Evolutionary conservation across 2,888 invertebrate genomes (phyloP).

Genomic region (Cosmopolites sordidus): DNA sequence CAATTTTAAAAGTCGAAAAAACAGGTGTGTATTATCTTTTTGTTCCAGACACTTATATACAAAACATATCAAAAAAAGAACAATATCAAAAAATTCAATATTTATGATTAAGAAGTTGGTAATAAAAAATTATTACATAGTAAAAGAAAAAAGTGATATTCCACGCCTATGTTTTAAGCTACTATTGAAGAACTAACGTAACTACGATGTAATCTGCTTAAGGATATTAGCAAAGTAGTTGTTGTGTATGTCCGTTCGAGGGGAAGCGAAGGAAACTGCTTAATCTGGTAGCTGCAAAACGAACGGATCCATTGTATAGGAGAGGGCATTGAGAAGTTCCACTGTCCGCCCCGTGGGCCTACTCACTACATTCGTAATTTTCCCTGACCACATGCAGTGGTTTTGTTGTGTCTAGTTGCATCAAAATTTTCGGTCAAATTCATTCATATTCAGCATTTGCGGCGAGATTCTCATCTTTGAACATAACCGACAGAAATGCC

Average conservation of each 20-base stretch:
- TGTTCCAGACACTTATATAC: no score
- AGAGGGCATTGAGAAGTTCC: slow-evolving; percentile 19
- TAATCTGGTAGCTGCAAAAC: slow-evolving; percentile 37
- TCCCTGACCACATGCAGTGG: slow-evolving; percentile 22
- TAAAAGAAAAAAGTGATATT: no score
- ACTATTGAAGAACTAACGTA: slow-evolving; percentile 21
- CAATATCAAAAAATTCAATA: no score
- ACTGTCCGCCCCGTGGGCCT: slow-evolving; percentile 14
- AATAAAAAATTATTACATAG: no score
- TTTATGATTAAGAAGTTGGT: no score
- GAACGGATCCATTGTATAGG: slow-evolving; percentile 16
- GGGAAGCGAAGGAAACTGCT: slow-evolving; percentile 41
- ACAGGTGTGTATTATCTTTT: no score
- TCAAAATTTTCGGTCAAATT: slow-evolving; percentile 16
- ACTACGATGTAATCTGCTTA: slow-evolving; percentile 48
- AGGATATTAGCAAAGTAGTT: slow-evolving; percentile 44
- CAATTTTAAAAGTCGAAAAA: no score
- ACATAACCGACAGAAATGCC: not conserved
- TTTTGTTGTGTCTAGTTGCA: slow-evolving; percentile 20
- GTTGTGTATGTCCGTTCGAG: slow-evolving; percentile 46
- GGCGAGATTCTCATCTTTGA: not conserved
- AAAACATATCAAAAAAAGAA: no score
- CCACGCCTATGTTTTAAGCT: slow-evolving; percentile 28
- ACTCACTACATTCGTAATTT: slow-evolving; percentile 18
- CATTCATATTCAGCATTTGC: slow-evolving; percentile 12